phyloP scores from a whole-genome alignment of 2,888 invertebrate species.

The Netelia fuscicornis region DNA sequence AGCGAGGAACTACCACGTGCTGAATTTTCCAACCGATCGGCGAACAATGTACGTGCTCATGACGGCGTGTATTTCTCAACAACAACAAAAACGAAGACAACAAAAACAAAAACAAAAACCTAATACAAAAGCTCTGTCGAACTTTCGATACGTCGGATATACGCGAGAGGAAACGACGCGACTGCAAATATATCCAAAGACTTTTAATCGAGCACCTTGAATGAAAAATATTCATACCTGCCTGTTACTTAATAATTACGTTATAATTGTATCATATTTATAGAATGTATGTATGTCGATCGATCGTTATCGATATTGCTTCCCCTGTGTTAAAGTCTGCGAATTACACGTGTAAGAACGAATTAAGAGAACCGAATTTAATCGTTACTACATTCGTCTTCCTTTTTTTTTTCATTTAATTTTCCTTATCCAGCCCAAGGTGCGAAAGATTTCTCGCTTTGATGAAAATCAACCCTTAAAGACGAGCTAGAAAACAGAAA shows the following conservation, averaged over 20 bases:
- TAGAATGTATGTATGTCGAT: constrained; percentile 6
- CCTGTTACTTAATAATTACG: neutral
- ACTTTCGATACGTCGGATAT: neutral
- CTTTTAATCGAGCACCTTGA: constrained; percentile 44
- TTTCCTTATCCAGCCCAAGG: no score
- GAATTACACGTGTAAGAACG: neutral
- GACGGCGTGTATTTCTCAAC: constrained; percentile 48
- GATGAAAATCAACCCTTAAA: no score
- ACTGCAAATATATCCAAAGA: constrained; percentile 53
- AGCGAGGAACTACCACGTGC: constrained; percentile 45
- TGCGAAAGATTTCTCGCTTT: no score
- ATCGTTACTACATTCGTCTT: neutral
- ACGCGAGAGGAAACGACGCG: constrained; percentile 17
- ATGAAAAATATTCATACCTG: constrained; percentile 15
- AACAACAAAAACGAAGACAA: neutral
- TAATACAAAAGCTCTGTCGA: neutral
- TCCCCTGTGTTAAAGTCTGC: constrained; percentile 1
- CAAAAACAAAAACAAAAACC: neutral
- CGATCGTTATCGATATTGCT: neutral
- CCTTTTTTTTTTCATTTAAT: neutral
- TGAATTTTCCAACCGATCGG: constrained; percentile 34
- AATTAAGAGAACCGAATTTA: neutral
- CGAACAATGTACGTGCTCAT: constrained; percentile 52
- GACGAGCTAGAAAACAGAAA: neutral
- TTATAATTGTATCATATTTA: constrained; percentile 46